Percentiles rank a stretch among this genome's conserved stretches.
Evolutionary conservation across 2,113 vertebrate species (phyloP).

Genomic region (Procavia capensis): DNA sequence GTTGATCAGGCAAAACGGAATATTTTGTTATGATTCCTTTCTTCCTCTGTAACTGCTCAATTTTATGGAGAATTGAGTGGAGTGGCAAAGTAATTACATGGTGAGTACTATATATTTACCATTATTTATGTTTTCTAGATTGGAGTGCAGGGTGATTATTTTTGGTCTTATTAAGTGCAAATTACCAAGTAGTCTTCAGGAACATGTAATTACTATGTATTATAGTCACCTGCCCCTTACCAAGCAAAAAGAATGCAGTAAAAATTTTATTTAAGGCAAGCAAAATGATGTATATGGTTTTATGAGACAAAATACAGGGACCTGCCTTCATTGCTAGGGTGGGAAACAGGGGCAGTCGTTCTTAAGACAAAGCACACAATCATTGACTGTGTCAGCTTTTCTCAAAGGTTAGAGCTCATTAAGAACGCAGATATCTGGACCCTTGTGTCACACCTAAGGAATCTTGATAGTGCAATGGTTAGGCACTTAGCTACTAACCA

Average conservation of each 20-base stretch:
- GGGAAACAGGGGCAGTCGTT: conserved; percentile 9
- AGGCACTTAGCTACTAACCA: not conserved
- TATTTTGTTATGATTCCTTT: conserved; percentile 74
- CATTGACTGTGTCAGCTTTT: not conserved
- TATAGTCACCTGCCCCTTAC: conserved; percentile 78
- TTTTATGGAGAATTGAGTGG: conserved; percentile 77
- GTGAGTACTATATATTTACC: conserved; percentile 82
- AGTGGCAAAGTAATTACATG: conserved; percentile 83
- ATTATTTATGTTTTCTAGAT: conserved; percentile 84
- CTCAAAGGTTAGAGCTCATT: not conserved
- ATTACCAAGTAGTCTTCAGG: conserved; percentile 83
- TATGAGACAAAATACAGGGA: conserved; percentile 39
- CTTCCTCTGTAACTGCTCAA: conserved; percentile 73
- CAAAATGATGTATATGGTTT: conserved; percentile 50
- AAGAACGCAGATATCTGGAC: not conserved
- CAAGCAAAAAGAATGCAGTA: conserved; percentile 71
- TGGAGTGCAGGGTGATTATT: conserved; percentile 83
- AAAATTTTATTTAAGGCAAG: conserved; percentile 68
- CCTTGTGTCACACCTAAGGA: not conserved
- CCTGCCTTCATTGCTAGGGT: not conserved
- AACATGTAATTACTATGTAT: conserved; percentile 82
- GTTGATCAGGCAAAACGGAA: conserved; percentile 65
- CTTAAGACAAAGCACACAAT: not conserved
- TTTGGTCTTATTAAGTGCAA: conserved; percentile 84
- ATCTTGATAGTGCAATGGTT: not conserved